A percentile compares a stretch with the other conserved stretches of the same genome.
phyloP scores from a whole-genome alignment of 2,113 vertebrate species.

The Anhinga rufa region DNA sequence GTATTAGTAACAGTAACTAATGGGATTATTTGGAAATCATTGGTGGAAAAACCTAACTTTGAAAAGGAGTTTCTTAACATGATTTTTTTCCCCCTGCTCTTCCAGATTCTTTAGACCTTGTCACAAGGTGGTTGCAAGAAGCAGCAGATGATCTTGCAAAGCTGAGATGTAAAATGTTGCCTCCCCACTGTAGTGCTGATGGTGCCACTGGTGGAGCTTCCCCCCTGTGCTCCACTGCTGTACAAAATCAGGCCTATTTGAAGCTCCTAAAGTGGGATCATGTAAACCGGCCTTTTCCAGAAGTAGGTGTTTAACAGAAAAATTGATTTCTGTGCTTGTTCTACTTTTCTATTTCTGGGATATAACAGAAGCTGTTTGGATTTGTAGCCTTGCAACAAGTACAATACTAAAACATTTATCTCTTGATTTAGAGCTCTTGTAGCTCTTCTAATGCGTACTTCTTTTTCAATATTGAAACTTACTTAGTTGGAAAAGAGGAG shows the following conservation, averaged over 20 bases:
- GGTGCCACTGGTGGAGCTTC: conserved; percentile 36
- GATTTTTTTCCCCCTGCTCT: neutral
- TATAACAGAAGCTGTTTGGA: neutral
- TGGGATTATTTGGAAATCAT: neutral
- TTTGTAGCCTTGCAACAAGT: neutral
- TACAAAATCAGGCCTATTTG: conserved; percentile 90
- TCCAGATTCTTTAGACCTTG: conserved; percentile 89
- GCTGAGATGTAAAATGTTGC: conserved; percentile 13
- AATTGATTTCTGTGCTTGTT: neutral
- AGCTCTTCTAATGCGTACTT: neutral
- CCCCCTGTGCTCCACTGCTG: conserved; percentile 26
- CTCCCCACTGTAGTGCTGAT: neutral
- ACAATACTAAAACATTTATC: neutral
- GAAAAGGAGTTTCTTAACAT: neutral
- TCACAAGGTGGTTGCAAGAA: conserved; percentile 89
- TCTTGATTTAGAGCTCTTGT: neutral
- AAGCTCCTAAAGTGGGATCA: conserved; percentile 92
- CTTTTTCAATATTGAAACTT: neutral
- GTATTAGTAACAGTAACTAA: neutral
- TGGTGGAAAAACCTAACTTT: neutral
- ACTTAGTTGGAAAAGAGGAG: neutral
- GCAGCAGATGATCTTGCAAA: conserved; percentile 72
- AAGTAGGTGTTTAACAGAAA: conserved; percentile 73
- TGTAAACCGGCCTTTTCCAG: conserved; percentile 83
- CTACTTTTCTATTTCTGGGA: neutral